Evolutionary conservation across 1,140 invertebrate species (phyloP).

Genomic region (Drepana arcuata): DNA sequence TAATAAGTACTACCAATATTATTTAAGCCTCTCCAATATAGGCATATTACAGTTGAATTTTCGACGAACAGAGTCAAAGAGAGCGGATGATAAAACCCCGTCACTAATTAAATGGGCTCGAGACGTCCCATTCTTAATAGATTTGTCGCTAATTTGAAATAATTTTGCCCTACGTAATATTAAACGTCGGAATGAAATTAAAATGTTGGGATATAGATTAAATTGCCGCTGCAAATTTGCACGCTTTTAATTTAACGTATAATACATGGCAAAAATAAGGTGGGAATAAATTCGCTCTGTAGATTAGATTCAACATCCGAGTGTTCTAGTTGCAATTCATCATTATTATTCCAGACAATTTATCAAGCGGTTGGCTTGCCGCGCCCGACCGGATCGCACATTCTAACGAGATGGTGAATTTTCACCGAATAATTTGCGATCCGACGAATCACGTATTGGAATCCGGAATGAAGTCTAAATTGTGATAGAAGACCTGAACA

Average conservation of each 20-base stretch:
- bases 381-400: conserved; percentile 57
- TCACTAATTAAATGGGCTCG: conserved; percentile 62
- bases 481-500: conserved; percentile 67
- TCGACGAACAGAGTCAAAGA: conserved; percentile 37
- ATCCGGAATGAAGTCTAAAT: conserved; percentile 63
- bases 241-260: background rate
- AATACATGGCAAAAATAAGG: background rate
- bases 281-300: conserved; percentile 24
- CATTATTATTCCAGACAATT: conserved; percentile 72
- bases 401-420: conserved; percentile 71
- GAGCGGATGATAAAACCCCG: conserved; percentile 56
- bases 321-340: conserved; percentile 71
- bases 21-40: conserved; percentile 51
- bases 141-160: conserved; percentile 61
- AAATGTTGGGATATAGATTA: background rate
- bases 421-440: conserved; percentile 69
- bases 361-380: conserved; percentile 68
- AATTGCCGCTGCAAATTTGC: background rate
- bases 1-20: conserved; percentile 38
- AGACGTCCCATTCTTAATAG: conserved; percentile 54
- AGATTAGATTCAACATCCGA: conserved; percentile 52
- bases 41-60: conserved; percentile 37
- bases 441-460: conserved; percentile 70
- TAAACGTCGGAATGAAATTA: conserved; percentile 25
- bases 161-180: conserved; percentile 33